Percentiles rank a stretch among this genome's conserved stretches.
Evolutionary conservation across 2,888 invertebrate species (phyloP).

Genomic region (Zeuzera pyrina): DNA sequence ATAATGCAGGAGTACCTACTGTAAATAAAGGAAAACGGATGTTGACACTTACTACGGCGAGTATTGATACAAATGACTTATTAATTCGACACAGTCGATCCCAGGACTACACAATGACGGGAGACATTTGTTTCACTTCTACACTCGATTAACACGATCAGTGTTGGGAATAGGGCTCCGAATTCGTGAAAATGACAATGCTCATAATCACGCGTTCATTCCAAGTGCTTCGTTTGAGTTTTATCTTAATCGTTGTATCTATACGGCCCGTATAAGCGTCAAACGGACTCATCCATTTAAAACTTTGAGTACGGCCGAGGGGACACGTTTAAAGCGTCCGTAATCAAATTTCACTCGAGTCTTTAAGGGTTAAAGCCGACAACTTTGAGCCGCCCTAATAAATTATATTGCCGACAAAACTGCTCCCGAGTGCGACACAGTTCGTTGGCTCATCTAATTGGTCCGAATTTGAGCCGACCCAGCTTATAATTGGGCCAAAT

Average conservation of each 20-base stretch:
- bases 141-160: background rate
- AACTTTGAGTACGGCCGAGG: slow-evolving; percentile 48
- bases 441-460: slow-evolving; percentile 72
- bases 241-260: slow-evolving; percentile 5
- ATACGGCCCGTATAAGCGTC: slow-evolving; percentile 13
- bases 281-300: slow-evolving; percentile 52
- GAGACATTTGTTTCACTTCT: slow-evolving; percentile 15
- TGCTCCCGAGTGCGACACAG: slow-evolving; percentile 69
- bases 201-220: slow-evolving; percentile 3
- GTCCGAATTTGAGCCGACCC: slow-evolving; percentile 65
- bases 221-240: background rate
- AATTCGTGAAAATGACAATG: slow-evolving; percentile 2
- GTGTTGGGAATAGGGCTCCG: slow-evolving; percentile 1
- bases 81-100: slow-evolving; percentile 24
- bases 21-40: no score
- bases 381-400: slow-evolving; percentile 69
- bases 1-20: no score
- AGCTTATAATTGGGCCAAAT: slow-evolving; percentile 64
- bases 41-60: slow-evolving; percentile 15
- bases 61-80: slow-evolving; percentile 47
- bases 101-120: slow-evolving; percentile 10
- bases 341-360: slow-evolving; percentile 71
- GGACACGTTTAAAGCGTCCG: slow-evolving; percentile 61
- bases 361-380: slow-evolving; percentile 68
- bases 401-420: slow-evolving; percentile 72